Base-by-base conservation (phyloP, 1,140 invertebrate species). In the Drosophila melanogaster region DNA sequence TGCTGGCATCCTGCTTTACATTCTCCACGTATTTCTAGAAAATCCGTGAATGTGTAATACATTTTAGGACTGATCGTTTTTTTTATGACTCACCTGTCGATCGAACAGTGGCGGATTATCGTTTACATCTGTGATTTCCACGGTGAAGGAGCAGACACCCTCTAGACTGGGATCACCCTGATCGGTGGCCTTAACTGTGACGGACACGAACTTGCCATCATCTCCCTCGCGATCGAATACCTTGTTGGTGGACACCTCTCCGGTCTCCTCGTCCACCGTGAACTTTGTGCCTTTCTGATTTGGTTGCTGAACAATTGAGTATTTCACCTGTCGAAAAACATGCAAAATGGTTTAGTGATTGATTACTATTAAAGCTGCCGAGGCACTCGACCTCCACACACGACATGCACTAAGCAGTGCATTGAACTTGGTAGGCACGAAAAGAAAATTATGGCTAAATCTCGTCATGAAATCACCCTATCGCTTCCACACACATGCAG, bases 221-320 rank as follows among this genome's bases (percentile, higher is more conserved):
- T 98, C 97, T 0, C 97, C 98, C 94, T 98, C 97, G 73, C 98
- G 94, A 93, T 98, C 97, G 90, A 98, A 98, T 2, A 98, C 97
- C 94, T 98, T 98, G 80, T 99, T 98, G 1, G 97, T 98, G 0
- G 95, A 96, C 55, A 98, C 97, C 93, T 98, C 97, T 1, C 97
- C 97, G 37, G 97, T 98, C 92, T 98, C 97, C 93, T 98, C 97
- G 85, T 98, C 96, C 0, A 99, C 97, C 0, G 96, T 97, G 86
- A 98, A 98, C 92, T 98, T 98, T 0, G 97, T 98, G 22, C 97
- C 98, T 93, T 98, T 98, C 85, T 98, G 97, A 94, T 98, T 98
- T 0, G 97, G 98, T 92, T 98, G 97, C 91, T 98, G 97, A 0
- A 98, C 98, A 85, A 98, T 98, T 11, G 97, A 98, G 92, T 98